Percentiles rank a stretch among this genome's conserved stretches.
These are phyloP conservation scores for Mionectes macconnelli DNA, from an alignment of 2,113 vertebrate species.

Conservation along the genomic window DNA sequence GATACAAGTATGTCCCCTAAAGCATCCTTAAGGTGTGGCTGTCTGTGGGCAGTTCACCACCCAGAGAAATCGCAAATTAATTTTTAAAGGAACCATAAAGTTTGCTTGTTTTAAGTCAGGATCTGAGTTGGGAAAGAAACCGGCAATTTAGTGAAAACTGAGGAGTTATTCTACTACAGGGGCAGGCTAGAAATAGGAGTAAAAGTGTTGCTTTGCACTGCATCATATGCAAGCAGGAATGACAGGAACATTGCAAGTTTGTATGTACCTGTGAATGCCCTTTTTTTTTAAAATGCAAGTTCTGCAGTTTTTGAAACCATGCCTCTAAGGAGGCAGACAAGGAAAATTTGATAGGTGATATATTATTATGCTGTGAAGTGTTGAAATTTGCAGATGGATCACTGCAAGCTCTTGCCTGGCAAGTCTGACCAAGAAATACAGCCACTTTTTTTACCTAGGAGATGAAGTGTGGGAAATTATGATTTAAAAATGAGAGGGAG, in stretches of 20 bases:
- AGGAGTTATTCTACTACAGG: background rate
- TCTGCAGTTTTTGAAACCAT: background rate
- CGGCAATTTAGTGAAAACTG: background rate
- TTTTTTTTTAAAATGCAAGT: background rate
- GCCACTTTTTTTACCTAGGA: background rate
- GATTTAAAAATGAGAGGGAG: background rate
- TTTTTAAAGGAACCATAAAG: background rate
- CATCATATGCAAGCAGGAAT: background rate
- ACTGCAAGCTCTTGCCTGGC: background rate
- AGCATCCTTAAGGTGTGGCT: background rate
- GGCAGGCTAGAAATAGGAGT: background rate
- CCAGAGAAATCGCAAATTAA: background rate
- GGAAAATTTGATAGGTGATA: background rate
- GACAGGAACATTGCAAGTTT: background rate
- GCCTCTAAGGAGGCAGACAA: background rate
- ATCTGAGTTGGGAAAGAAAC: background rate
- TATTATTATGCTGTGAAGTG: background rate
- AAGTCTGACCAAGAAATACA: background rate
- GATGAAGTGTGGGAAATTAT: background rate
- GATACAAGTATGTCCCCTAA: background rate
- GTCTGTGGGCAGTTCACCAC: background rate
- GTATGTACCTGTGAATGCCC: constrained; percentile 3
- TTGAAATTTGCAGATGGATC: background rate
- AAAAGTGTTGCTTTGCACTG: constrained; percentile 23
- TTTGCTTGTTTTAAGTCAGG: background rate